Conservation (phyloP, 2,888 invertebrate species). For the Pyrrhosoma nymphula region DNA sequence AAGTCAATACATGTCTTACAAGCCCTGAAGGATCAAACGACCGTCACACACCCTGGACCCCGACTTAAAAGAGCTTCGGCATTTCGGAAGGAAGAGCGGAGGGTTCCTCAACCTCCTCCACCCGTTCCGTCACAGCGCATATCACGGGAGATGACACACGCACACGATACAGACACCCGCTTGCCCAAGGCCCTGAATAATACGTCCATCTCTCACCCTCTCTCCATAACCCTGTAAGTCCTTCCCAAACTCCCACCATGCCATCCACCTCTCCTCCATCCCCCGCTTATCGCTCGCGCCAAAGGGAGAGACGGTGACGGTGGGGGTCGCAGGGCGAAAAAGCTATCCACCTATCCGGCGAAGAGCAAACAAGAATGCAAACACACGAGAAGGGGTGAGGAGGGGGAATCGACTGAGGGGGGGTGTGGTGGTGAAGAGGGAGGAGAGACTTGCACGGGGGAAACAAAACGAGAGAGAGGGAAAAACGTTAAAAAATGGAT, state of each 20-base stretch:
- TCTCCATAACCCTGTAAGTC: no score
- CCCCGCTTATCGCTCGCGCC: not conserved
- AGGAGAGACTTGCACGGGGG: not conserved
- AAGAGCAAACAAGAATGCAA: conserved; percentile 34
- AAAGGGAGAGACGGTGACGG: not conserved
- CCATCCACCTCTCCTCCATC: no score
- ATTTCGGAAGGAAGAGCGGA: no score
- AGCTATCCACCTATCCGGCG: not conserved
- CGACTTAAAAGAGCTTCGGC: no score
- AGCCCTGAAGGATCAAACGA: no score
- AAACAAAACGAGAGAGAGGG: not conserved
- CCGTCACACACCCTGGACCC: no score
- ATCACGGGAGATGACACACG: not conserved
- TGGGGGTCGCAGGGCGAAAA: not conserved
- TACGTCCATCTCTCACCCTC: not conserved
- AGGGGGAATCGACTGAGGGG: not conserved
- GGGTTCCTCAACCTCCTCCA: no score
- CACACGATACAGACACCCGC: not conserved
- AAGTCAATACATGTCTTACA: no score
- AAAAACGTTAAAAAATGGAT: not conserved
- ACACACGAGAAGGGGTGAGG: conserved; percentile 33
- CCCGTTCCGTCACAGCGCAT: not conserved
- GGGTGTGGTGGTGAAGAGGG: not conserved
- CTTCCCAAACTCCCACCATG: no score
- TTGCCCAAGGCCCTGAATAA: conserved; percentile 14